These are phyloP conservation scores for Eulemur macaco DNA, from an alignment of 2,113 vertebrate genomes.

Conservation along the genomic window DNA sequence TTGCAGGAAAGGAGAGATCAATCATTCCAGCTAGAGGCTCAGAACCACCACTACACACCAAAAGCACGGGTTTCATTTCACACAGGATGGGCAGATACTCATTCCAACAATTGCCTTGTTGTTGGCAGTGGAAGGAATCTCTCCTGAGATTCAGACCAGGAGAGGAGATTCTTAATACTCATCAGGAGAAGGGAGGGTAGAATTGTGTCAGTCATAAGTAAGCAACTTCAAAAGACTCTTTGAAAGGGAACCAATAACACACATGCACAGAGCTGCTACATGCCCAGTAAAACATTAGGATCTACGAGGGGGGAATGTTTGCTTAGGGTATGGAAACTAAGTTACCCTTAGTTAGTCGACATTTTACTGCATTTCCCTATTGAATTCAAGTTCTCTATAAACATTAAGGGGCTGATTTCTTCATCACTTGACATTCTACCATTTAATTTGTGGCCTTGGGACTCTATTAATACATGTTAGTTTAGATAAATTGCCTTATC, in stretches of 20 bases:
- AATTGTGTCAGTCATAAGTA: background rate
- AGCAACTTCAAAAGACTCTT: background rate
- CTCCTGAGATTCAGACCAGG: background rate
- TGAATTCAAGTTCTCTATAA: constrained; percentile 12
- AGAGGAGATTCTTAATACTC: background rate
- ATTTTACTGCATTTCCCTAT: background rate
- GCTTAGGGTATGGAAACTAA: background rate
- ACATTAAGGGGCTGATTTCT: background rate
- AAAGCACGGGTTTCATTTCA: constrained; percentile 1
- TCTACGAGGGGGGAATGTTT: background rate
- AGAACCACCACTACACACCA: background rate
- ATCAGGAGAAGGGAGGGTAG: background rate
- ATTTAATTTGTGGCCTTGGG: background rate
- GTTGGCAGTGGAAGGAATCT: background rate
- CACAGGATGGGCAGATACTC: background rate
- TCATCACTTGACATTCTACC: background rate
- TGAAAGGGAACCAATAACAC: background rate
- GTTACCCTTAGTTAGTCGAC: background rate
- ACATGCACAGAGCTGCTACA: background rate
- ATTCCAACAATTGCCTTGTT: background rate
- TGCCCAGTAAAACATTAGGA: background rate
- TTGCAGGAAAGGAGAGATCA: background rate
- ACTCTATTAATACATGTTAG: background rate
- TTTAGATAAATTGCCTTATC: background rate
- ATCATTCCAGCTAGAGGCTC: background rate